phyloP scores from a whole-genome alignment of 92 coral and sea anemone species.

The Palythoa heliodiscus region DNA sequence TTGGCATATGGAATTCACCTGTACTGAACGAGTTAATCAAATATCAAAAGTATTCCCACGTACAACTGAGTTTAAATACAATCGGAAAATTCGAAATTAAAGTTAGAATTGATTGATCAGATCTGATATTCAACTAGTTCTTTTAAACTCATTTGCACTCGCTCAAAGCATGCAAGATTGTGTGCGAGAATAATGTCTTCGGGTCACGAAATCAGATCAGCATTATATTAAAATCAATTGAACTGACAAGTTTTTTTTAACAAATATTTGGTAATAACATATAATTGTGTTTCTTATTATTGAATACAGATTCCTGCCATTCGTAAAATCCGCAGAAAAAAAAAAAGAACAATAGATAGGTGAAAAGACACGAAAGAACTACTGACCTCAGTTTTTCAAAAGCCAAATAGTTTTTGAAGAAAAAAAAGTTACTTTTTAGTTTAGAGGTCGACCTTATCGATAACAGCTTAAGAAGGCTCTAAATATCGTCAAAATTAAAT shows the following conservation, averaged over 20 bases:
- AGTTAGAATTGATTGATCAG: not conserved
- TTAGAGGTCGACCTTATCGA: not conserved
- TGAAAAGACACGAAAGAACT: not conserved
- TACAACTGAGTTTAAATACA: not conserved
- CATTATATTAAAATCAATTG: constrained; percentile 4
- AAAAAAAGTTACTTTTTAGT: not conserved
- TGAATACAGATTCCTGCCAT: not conserved
- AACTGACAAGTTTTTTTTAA: not conserved
- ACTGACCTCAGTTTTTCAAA: constrained; percentile 28
- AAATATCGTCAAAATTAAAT: constrained; percentile 39
- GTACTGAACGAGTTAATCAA: not conserved
- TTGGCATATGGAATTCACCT: not conserved
- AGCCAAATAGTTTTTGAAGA: constrained; percentile 29
- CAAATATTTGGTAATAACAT: not conserved
- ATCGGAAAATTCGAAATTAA: constrained; percentile 12
- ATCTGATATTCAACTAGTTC: not conserved
- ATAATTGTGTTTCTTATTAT: not conserved
- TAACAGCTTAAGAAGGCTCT: not conserved
- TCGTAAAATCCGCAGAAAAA: constrained; percentile 1
- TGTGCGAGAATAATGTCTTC: constrained; percentile 3
- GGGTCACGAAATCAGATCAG: constrained; percentile 37
- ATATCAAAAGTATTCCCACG: not conserved
- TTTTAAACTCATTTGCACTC: not conserved
- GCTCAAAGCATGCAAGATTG: constrained; percentile 34
- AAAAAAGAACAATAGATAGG: constrained; percentile 9